Percentiles rank a stretch among this genome's conserved stretches.
These are phyloP conservation scores for Petrosia ficiformis DNA, from an alignment of 37 sponge, comb jelly and placozoan genomes.

Conservation along the genomic window DNA sequence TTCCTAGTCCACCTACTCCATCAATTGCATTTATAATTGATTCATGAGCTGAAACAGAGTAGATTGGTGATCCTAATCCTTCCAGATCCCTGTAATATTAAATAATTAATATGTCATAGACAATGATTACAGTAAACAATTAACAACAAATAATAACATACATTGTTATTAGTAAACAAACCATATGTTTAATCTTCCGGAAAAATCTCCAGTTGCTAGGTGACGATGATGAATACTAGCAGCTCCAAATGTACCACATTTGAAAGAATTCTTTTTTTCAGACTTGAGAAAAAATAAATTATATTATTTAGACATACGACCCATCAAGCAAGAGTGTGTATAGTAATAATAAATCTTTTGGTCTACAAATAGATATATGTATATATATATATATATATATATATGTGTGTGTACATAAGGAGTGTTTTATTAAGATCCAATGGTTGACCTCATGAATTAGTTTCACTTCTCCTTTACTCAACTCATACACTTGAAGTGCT, in stretches of 20 bases:
- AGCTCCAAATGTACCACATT: conserved; percentile 97
- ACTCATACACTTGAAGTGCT: conserved; percentile 93
- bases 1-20: conserved; percentile 97
- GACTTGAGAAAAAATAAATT: conserved; percentile 41
- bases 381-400: no score
- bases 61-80: conserved; percentile 75
- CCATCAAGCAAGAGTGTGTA: not conserved
- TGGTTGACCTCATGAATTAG: conserved; percentile 63
- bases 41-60: conserved; percentile 83
- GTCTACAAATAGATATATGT: no score
- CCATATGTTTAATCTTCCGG: conserved; percentile 92
- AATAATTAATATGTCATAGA: conserved; percentile 3
- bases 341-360: not conserved
- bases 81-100: conserved; percentile 82
- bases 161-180: no score
- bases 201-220: conserved; percentile 95
- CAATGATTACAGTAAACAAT: not conserved
- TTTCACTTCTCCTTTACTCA: conserved; percentile 82
- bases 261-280: conserved; percentile 84
- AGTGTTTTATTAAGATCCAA: no score
- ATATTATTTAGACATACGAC: not conserved
- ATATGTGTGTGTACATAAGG: no score
- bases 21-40: conserved; percentile 91
- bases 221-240: conserved; percentile 86
- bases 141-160: not conserved